Base-by-base conservation (phyloP, 1,140 invertebrate genomes). In the Trichonephila clavipes region DNA sequence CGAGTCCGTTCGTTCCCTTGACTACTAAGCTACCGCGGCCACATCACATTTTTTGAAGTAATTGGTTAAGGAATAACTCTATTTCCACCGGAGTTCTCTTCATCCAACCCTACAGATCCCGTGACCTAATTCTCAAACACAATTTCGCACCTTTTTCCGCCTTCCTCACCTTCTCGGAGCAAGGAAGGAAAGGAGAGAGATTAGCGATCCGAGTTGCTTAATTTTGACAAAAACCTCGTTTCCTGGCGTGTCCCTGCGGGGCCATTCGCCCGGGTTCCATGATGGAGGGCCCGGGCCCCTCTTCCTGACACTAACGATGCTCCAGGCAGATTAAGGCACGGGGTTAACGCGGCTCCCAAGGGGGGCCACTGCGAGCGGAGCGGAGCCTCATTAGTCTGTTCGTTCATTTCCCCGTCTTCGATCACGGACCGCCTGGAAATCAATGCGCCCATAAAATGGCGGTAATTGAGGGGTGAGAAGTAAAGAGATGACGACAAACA, bases 161-260 rank as follows among this genome's bases (percentile, higher is more conserved):
- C 10, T 12, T 12, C 51, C 51, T 51, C 10, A 18, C 28, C 72
- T 28, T 19, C 28, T 6, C 24, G 16, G 72, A 77, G 72, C 6
- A 34, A 77, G 72, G 72, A 77, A 77, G 34, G 72, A 28, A 69
- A 24, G 51, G 51, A 51, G 51, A 51, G 51, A 59, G 83, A 85
- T 85, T 85, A 85, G 66, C 64, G 64, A 69, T 34, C 24, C 28
- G 21, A 51, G 66, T 24, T 89, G 88, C 88, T 89, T 89, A 89
- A 89, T 89, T 89, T 66, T 89, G 88, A 89, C 88, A 62, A 89
- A 89, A 89, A 89, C 44, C 88, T 72, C 66, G 64, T 72, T 89
- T 89, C 51, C 24, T 66, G 83, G 64, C 44, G 64, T 66, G 7
- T 72, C 66, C 88, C 88, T 19, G 4, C 5, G 34, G 88, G 66